phyloP scores from a whole-genome alignment of 2,888 invertebrate species.

The Hirudinaria manillensis region DNA sequence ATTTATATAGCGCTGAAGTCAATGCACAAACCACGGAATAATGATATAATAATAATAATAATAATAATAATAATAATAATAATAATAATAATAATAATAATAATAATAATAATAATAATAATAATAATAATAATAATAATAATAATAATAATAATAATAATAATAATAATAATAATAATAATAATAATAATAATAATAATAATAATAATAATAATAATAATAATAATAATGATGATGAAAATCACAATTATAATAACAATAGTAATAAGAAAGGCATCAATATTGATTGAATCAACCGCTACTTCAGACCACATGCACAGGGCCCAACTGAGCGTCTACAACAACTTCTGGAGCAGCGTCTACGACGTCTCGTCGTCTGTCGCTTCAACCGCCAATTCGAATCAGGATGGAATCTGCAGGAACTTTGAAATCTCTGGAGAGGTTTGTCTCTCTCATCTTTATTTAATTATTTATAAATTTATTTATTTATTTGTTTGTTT shows the following conservation, averaged over 20 bases:
- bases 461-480: no score
- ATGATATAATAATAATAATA: no score
- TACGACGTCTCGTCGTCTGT: slow-evolving; percentile 55
- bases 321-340: slow-evolving; percentile 58
- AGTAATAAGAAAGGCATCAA: neutral
- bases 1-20: no score
- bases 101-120: no score
- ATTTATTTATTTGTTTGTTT: neutral
- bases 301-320: slow-evolving; percentile 55
- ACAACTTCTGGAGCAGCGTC: slow-evolving; percentile 59
- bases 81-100: no score
- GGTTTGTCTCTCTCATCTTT: neutral
- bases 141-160: no score
- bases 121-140: no score
- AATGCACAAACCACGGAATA: no score
- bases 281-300: neutral
- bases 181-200: neutral
- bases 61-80: no score
- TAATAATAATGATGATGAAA: neutral
- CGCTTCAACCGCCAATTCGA: neutral
- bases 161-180: no score
- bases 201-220: neutral
- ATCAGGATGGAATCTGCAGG: neutral
- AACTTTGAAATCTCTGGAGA: slow-evolving; percentile 15
- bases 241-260: neutral